These are phyloP conservation scores for Tadarida brasiliensis DNA, from an alignment of 2,797 vertebrate species.

Conservation along the genomic window DNA sequence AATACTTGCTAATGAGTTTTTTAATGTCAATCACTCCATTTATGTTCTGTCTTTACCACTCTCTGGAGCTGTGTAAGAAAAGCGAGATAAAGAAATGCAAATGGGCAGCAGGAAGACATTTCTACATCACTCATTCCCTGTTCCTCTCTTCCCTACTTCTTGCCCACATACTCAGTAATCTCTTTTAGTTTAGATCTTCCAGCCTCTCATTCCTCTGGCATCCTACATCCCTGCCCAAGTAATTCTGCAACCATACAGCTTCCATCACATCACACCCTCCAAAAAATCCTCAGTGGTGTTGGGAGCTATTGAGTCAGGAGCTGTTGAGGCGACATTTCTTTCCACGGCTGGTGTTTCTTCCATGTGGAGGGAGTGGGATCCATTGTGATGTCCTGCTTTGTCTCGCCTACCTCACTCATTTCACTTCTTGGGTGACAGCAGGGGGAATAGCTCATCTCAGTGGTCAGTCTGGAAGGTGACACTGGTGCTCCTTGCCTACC, in stretches of 20 bases:
- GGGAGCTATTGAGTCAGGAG: background rate
- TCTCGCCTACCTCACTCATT: background rate
- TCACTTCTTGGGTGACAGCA: background rate
- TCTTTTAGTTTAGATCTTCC: background rate
- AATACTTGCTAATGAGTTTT: background rate
- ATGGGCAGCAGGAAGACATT: background rate
- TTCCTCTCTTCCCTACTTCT: background rate
- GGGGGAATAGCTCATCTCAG: no score
- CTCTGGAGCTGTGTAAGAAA: background rate
- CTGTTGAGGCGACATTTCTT: background rate
- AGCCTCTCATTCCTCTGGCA: background rate
- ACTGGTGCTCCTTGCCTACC: fast-evolving
- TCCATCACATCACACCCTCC: background rate
- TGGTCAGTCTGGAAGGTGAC: background rate
- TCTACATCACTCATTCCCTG: background rate
- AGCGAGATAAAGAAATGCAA: background rate
- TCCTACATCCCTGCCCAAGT: background rate
- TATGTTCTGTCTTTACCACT: background rate
- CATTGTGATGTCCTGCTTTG: background rate
- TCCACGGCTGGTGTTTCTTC: background rate
- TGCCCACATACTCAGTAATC: background rate
- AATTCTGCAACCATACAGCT: background rate
- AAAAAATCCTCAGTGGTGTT: background rate
- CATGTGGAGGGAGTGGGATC: fast-evolving
- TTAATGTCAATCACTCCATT: background rate